Evolutionary conservation across 64 coral and sea anemone genomes (phyloP), one percentile per base, ranked within the genome.

Genomic region (Montipora sp.): DNA sequence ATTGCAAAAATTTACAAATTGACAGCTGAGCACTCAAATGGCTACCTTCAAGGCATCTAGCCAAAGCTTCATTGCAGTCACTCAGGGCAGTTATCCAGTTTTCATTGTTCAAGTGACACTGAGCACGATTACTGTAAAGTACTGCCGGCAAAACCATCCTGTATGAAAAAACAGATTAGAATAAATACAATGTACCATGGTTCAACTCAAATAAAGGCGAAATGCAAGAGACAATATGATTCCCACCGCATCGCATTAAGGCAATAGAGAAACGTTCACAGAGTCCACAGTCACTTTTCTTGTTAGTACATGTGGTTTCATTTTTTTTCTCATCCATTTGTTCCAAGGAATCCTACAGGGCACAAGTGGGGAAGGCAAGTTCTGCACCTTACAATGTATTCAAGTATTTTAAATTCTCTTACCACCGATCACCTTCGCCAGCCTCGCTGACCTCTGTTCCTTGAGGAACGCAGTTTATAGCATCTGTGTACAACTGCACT

Each of bases 21-120:
- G 36, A 36, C 36, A 36, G 36, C 36, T 36, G 36, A 36, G 36
- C 36, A 36, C 36, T 36, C 36, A 36, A 6, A 36, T 36, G 36
- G 36, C 36, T 83, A 98, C 96, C 94, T 98, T 95, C 96, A 81
- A 96, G 91, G 74, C 94, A 96, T 85, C 96, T 96, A 61, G 94
- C 94, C 53, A 98, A 96, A 4, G 96, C 96, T 19, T 94, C 87
- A 7, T 83, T 77, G 51, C 96, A 98, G 22, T 98, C 96, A 73
- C 59, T 77, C 13, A 93, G 63, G 6, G 96, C 94, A 47, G 84
- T 66, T 11, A 24, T n/a, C 96, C 96, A 98, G 8, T 98, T 71
- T 27, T 83, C 75, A 18, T 79, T 94, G 43, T 95, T 96, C 4
- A 96, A 60, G 53, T 92, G 95, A 13, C 94, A 95, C 73, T 98